Percentiles rank a stretch among this genome's conserved stretches.
Evolutionary conservation across 1,140 invertebrate genomes (phyloP).

Genomic region (Luehdorfia chinensis): DNA sequence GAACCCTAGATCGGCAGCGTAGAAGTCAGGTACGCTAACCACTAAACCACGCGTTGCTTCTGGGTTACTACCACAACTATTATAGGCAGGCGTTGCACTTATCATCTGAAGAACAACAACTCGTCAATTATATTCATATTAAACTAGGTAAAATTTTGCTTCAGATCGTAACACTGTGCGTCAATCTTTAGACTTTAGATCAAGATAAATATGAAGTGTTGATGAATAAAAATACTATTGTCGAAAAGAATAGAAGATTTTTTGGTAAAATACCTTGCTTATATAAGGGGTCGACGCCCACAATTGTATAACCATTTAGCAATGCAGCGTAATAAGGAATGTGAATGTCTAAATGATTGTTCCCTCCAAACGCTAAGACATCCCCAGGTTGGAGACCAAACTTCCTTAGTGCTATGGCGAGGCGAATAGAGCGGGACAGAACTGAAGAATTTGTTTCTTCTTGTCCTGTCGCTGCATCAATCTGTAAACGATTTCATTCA

Average conservation of each 20-base stretch:
- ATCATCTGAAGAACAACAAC: too few species aligned
- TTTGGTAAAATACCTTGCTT: constrained; percentile 43
- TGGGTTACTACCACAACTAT: too few species aligned
- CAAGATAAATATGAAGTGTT: too few species aligned
- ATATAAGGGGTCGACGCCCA: constrained; percentile 47
- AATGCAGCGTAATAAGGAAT: constrained; percentile 69
- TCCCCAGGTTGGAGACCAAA: constrained; percentile 66
- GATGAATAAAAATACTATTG: neutral
- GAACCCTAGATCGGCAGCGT: too few species aligned
- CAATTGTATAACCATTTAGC: constrained; percentile 55
- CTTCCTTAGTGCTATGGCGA: constrained; percentile 63
- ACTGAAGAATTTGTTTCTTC: constrained; percentile 62
- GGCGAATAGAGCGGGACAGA: constrained; percentile 47
- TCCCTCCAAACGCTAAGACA: constrained; percentile 59
- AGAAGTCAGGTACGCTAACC: too few species aligned
- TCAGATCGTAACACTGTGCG: too few species aligned
- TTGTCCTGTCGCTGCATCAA: constrained; percentile 68
- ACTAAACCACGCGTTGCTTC: too few species aligned
- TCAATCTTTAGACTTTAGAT: too few species aligned
- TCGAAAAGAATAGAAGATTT: too few species aligned
- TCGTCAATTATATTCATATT: too few species aligned
- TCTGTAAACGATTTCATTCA: constrained; percentile 37
- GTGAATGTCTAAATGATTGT: constrained; percentile 68
- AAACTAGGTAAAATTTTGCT: too few species aligned
- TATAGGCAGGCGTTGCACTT: too few species aligned